Percentiles rank a stretch among this genome's conserved stretches.
These are phyloP conservation scores for Myotis vivesi DNA, from an alignment of 2,797 vertebrate genomes.

Conservation along the genomic window DNA sequence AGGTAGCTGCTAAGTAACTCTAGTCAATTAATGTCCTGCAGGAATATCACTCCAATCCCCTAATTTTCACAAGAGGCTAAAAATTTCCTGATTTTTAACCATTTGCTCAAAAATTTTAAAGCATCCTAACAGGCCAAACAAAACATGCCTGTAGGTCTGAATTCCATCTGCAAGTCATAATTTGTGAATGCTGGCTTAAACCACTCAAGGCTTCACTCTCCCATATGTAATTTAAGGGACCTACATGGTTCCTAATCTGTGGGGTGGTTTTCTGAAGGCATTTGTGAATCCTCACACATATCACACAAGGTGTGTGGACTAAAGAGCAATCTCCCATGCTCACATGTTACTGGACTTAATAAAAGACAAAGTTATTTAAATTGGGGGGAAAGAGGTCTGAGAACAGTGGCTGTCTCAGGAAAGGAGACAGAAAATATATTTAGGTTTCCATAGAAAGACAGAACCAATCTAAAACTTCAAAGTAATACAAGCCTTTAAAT, in stretches of 20 bases:
- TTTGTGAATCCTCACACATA: background rate
- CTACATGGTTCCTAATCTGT: background rate
- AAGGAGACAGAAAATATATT: background rate
- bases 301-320: background rate
- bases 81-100: conserved; percentile 48
- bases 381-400: background rate
- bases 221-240: conserved; percentile 36
- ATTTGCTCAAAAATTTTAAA: conserved; percentile 32
- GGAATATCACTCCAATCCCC: background rate
- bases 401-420: background rate
- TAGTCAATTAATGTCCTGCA: background rate
- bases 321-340: conserved; percentile 6
- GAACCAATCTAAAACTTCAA: conserved; percentile 30
- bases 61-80: conserved; percentile 34
- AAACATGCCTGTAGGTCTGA: conserved; percentile 51
- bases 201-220: conserved; percentile 23
- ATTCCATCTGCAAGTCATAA: conserved; percentile 34
- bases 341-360: background rate
- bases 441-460: conserved; percentile 32
- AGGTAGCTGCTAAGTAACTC: background rate
- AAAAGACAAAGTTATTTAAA: conserved; percentile 47
- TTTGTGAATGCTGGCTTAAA: conserved; percentile 42
- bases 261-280: conserved; percentile 11
- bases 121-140: conserved; percentile 47
- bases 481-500: conserved; percentile 15